Percentiles rank a stretch among this genome's conserved stretches.
Evolutionary conservation across 2,888 invertebrate genomes (phyloP).

Genomic region (Elysia crispata): DNA sequence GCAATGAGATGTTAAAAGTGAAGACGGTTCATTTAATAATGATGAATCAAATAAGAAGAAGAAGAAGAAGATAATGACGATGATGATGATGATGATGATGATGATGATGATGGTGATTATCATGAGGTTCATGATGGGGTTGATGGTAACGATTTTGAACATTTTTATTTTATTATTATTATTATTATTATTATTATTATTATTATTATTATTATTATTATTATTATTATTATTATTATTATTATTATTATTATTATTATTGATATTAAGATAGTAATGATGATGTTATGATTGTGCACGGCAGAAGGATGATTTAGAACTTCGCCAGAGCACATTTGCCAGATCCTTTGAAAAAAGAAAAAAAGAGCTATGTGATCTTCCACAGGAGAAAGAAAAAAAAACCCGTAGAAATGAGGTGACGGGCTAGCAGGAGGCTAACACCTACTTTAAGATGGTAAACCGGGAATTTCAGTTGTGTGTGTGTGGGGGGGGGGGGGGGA

Average conservation of each 20-base stretch:
- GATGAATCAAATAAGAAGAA: background rate
- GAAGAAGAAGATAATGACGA: background rate
- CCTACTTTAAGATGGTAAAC: no score
- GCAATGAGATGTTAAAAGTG: no score
- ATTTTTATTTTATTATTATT: background rate
- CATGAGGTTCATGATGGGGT: background rate
- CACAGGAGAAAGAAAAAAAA: no score
- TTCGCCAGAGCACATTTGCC: no score
- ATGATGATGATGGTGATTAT: background rate
- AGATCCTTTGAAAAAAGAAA: no score
- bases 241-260: slow-evolving; percentile 18
- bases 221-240: slow-evolving; percentile 18
- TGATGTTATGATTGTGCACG: slow-evolving; percentile 31
- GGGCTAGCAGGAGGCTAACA: background rate
- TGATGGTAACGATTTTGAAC: background rate
- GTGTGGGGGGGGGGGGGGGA: background rate
- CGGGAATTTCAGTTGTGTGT: no score
- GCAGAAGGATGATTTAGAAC: no score
- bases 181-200: background rate
- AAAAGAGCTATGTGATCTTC: no score
- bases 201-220: background rate
- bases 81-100: slow-evolving; percentile 1
- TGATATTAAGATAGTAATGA: slow-evolving; percentile 20
- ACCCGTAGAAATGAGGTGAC: no score
- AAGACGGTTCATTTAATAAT: no score